These are phyloP conservation scores for Tetramorium bicarinatum DNA, from an alignment of 2,888 invertebrate genomes.

Conservation along the genomic window DNA sequence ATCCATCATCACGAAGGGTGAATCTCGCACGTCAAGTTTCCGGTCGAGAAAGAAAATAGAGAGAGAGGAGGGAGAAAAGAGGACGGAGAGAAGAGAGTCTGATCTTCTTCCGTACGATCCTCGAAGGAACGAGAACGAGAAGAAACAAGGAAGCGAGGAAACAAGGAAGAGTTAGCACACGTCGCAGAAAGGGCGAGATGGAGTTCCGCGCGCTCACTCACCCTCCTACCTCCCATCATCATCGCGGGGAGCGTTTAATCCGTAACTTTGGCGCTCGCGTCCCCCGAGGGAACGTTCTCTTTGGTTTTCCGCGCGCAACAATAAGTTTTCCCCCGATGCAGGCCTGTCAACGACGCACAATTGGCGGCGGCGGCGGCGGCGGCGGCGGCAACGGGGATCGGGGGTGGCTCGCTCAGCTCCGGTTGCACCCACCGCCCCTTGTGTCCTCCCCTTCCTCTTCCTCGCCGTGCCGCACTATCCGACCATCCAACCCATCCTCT, in stretches of 20 bases:
- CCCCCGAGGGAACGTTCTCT: constrained; percentile 78
- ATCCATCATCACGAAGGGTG: constrained; percentile 23
- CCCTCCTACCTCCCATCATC: constrained; percentile 58
- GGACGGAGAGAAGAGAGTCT: not conserved
- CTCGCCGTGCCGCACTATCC: constrained; percentile 56
- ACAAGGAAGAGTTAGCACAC: constrained; percentile 57
- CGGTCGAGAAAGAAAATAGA: constrained; percentile 14
- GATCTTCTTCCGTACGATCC: not conserved
- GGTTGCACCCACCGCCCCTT: constrained; percentile 60
- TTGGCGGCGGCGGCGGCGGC: constrained; percentile 77
- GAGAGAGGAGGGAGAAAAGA: not conserved
- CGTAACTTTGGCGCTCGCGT: constrained; percentile 82
- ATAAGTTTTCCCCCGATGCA: constrained; percentile 83
- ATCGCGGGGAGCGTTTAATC: constrained; percentile 80
- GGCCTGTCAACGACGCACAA: constrained; percentile 84
- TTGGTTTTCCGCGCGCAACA: constrained; percentile 81
- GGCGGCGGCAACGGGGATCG: constrained; percentile 40
- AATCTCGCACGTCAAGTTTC: constrained; percentile 44
- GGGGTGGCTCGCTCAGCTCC: constrained; percentile 54
- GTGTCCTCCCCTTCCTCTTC: constrained; percentile 59
- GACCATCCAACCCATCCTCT: constrained; percentile 57
- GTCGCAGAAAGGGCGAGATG: constrained; percentile 26
- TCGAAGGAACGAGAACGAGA: constrained; percentile 50
- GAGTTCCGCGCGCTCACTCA: constrained; percentile 43
- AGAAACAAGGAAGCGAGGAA: constrained; percentile 66